phyloP scores from a whole-genome alignment of 2,888 invertebrate genomes.

The Napeogenes sylphis region DNA sequence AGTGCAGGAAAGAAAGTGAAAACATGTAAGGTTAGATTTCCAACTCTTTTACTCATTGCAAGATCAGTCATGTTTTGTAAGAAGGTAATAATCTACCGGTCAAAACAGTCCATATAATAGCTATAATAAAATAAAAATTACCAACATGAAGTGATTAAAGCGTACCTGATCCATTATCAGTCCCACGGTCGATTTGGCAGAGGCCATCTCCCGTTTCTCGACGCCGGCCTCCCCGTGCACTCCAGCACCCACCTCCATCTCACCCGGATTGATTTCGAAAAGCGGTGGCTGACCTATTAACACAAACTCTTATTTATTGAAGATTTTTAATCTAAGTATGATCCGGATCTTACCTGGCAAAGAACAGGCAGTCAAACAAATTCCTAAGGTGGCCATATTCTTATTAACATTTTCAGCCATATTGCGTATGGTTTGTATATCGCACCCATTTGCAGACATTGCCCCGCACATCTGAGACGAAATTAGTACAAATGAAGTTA shows the following conservation, averaged over 20 bases:
- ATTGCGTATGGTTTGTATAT: conserved; percentile 75
- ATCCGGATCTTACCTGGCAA: conserved; percentile 72
- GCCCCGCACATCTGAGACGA: conserved; percentile 82
- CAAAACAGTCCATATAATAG: too few relatives aligned
- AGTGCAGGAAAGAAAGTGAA: too few relatives aligned
- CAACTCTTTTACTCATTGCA: too few relatives aligned
- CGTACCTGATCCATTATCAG: conserved; percentile 68
- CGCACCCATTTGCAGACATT: conserved; percentile 80
- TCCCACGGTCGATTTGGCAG: conserved; percentile 66
- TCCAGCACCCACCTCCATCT: conserved; percentile 81
- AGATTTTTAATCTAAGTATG: neutral
- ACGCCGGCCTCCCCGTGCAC: conserved; percentile 77
- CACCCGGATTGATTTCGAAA: conserved; percentile 79
- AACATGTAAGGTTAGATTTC: too few relatives aligned
- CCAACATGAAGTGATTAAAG: neutral
- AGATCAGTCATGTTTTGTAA: too few relatives aligned
- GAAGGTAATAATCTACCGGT: too few relatives aligned
- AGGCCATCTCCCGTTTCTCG: conserved; percentile 61
- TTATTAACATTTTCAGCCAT: conserved; percentile 67
- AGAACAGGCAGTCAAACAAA: conserved; percentile 82
- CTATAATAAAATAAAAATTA: neutral
- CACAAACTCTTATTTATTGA: neutral
- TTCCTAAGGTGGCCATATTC: conserved; percentile 82
- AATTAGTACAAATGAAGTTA: neutral
- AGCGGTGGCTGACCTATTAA: conserved; percentile 74